phyloP scores from a whole-genome alignment of 2,797 vertebrate genomes.

The Acanthurus lineatus region DNA sequence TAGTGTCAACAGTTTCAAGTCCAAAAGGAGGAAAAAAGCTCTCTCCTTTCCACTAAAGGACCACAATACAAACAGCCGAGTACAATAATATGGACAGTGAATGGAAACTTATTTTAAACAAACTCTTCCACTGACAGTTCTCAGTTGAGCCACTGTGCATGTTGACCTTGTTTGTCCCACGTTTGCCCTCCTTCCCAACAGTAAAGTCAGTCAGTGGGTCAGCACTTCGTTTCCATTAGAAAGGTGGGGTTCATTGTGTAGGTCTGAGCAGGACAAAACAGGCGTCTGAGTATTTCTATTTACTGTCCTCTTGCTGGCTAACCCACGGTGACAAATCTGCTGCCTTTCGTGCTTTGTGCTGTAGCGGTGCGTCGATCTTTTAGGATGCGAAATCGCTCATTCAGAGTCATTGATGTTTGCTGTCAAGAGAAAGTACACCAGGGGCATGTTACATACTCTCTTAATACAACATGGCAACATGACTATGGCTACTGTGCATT shows the following conservation, averaged over 20 bases:
- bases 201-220: conserved; percentile 30
- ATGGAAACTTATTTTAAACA: conserved; percentile 35
- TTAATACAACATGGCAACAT: too few species aligned
- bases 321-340: conserved; percentile 94
- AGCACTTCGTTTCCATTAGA: conserved; percentile 15
- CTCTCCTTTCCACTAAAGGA: conserved; percentile 27
- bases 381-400: conserved; percentile 95
- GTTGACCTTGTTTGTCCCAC: conserved; percentile 14
- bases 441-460: neutral
- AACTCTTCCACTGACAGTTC: conserved; percentile 35
- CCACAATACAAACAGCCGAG: conserved; percentile 60
- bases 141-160: conserved; percentile 27
- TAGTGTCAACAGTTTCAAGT: conserved; percentile 40
- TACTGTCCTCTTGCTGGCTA: conserved; percentile 70
- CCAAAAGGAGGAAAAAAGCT: neutral
- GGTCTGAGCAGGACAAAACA: conserved; percentile 31
- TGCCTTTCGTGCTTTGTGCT: conserved; percentile 88
- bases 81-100: conserved; percentile 46
- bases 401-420: conserved; percentile 95
- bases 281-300: neutral
- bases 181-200: neutral
- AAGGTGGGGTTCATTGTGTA: conserved; percentile 32
- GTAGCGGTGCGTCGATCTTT: conserved; percentile 90
- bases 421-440: conserved; percentile 24
- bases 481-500: too few species aligned